phyloP scores from a whole-genome alignment of 2,113 vertebrate genomes.

The Sphaerodactylus townsendi region DNA sequence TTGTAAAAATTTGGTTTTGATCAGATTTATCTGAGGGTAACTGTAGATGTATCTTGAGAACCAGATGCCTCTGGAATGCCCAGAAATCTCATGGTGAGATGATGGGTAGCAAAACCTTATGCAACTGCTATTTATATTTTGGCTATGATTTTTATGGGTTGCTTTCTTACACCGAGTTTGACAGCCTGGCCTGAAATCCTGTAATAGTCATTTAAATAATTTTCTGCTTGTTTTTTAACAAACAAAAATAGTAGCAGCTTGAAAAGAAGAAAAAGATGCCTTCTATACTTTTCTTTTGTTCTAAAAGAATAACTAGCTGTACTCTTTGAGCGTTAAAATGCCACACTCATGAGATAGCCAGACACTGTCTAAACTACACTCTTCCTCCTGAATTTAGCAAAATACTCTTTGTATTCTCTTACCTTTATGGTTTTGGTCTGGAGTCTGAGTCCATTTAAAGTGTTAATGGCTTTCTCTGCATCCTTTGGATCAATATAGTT shows the following conservation, averaged over 20 bases:
- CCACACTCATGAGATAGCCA: slow-evolving; percentile 28
- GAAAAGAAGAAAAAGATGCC: slow-evolving; percentile 21
- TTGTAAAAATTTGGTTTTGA: background rate
- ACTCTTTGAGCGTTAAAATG: background rate
- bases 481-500: slow-evolving; percentile 99
- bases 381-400: slow-evolving; percentile 28
- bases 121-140: slow-evolving; percentile 2
- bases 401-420: slow-evolving; percentile 67
- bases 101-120: background rate
- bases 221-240: background rate
- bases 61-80: background rate
- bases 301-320: background rate
- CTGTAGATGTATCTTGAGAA: background rate
- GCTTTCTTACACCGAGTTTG: background rate
- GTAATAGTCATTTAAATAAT: background rate
- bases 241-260: slow-evolving; percentile 25
- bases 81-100: background rate
- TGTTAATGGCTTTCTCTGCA: slow-evolving; percentile 99
- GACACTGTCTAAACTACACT: slow-evolving; percentile 6
- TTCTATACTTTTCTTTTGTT: background rate
- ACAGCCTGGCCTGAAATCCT: slow-evolving; percentile 23
- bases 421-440: slow-evolving; percentile 99
- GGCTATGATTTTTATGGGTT: slow-evolving; percentile 11
- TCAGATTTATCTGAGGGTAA: background rate
- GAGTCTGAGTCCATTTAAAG: slow-evolving; percentile 99